These are phyloP conservation scores for Meloe dianella DNA, from an alignment of 2,888 invertebrate genomes.

Conservation along the genomic window DNA sequence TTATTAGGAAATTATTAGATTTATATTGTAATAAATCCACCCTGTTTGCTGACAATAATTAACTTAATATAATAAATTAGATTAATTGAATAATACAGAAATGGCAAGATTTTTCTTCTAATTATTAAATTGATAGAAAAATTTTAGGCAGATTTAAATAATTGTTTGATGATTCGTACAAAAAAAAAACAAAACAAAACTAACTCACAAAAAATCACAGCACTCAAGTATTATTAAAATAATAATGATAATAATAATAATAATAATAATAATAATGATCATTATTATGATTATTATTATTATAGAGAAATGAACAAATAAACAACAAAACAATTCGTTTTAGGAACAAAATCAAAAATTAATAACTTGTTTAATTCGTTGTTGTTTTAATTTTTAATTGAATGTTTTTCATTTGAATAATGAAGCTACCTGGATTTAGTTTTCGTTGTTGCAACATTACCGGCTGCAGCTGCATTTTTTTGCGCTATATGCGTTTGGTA, in stretches of 20 bases:
- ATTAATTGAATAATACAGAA: slow-evolving; percentile 58
- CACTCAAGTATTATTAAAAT: slow-evolving; percentile 51
- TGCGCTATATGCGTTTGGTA: slow-evolving; percentile 92
- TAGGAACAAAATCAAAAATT: slow-evolving; percentile 11
- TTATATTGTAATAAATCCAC: slow-evolving; percentile 34
- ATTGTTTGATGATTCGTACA: slow-evolving; percentile 32
- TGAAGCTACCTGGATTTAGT: slow-evolving; percentile 57
- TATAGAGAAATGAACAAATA: slow-evolving; percentile 44
- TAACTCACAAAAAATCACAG: slow-evolving; percentile 59
- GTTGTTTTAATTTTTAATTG: not conserved
- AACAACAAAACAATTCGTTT: slow-evolving; percentile 27
- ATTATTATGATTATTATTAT: too few relatives aligned
- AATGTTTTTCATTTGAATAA: not conserved
- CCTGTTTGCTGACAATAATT: slow-evolving; percentile 42
- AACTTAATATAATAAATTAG: slow-evolving; percentile 46
- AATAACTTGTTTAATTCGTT: not conserved
- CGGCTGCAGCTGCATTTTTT: slow-evolving; percentile 73
- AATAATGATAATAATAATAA: slow-evolving; percentile 46
- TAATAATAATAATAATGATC: too few relatives aligned
- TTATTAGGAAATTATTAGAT: slow-evolving; percentile 48
- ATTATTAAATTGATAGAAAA: slow-evolving; percentile 32
- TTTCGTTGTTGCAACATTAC: slow-evolving; percentile 57
- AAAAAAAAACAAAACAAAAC: slow-evolving; percentile 36
- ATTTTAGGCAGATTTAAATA: slow-evolving; percentile 55
- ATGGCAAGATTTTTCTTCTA: slow-evolving; percentile 54